These are phyloP conservation scores for Cydia pomonella DNA, from an alignment of 1,140 invertebrate genomes.

Conservation along the genomic window DNA sequence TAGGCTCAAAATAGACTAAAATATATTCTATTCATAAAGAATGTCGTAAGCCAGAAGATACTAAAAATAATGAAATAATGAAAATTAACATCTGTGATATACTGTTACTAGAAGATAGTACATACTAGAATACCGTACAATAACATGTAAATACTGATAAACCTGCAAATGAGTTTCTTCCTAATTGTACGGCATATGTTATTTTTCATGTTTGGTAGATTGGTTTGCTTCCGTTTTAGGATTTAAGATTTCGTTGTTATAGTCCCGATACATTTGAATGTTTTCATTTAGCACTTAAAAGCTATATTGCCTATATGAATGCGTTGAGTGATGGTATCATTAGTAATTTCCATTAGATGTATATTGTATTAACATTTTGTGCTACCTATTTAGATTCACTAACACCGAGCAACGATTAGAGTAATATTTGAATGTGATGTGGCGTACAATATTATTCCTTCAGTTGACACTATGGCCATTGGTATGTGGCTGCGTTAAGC, in stretches of 20 bases:
- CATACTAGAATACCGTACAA: too few relatives aligned
- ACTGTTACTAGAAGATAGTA: too few relatives aligned
- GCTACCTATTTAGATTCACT: neutral
- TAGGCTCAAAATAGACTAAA: too few relatives aligned
- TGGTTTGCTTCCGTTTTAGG: neutral
- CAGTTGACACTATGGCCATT: neutral
- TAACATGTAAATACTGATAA: too few relatives aligned
- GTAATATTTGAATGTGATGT: conserved; percentile 12
- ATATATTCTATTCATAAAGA: too few relatives aligned
- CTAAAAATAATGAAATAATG: too few relatives aligned
- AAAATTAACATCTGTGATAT: too few relatives aligned
- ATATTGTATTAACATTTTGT: neutral
- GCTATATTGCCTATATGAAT: conserved; percentile 15
- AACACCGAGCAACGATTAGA: neutral
- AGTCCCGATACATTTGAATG: neutral
- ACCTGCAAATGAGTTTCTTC: too few relatives aligned
- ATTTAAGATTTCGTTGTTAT: neutral
- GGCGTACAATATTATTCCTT: neutral
- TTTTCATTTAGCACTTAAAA: neutral
- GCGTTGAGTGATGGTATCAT: neutral
- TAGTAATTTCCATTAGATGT: neutral
- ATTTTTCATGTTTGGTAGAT: neutral
- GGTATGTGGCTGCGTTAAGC: neutral
- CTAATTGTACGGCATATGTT: too few relatives aligned
- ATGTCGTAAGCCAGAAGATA: too few relatives aligned